A percentile compares a stretch with the other conserved stretches of the same genome.
Evolutionary conservation across 1,140 invertebrate genomes (phyloP).

Genomic region (Papilio aristodemus): DNA sequence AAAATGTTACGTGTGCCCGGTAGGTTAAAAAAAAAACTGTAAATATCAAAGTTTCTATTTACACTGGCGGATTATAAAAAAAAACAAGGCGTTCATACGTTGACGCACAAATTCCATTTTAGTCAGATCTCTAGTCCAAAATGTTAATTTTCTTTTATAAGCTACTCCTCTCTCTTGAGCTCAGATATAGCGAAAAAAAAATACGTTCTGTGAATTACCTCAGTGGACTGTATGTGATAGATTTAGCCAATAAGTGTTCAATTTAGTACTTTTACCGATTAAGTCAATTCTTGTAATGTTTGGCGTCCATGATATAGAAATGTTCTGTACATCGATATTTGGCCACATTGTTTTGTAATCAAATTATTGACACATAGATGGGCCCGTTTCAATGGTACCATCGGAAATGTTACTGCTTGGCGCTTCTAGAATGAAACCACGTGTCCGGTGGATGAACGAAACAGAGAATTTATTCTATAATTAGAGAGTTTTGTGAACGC

Average conservation of each 20-base stretch:
- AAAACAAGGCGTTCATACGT: constrained; percentile 35
- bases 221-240: constrained; percentile 77
- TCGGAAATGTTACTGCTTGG: too few relatives aligned
- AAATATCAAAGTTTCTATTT: constrained; percentile 42
- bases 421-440: too few relatives aligned
- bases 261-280: constrained; percentile 68
- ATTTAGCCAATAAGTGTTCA: constrained; percentile 79
- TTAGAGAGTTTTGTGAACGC: too few relatives aligned
- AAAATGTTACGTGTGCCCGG: constrained; percentile 21
- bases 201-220: constrained; percentile 74
- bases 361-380: constrained; percentile 11
- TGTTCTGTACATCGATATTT: constrained; percentile 44
- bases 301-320: constrained; percentile 61
- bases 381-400: constrained; percentile 10
- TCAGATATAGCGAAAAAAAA: constrained; percentile 52
- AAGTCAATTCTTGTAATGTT: constrained; percentile 75
- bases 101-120: constrained; percentile 61
- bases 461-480: too few relatives aligned
- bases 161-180: constrained; percentile 55
- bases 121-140: constrained; percentile 77
- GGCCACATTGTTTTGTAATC: constrained; percentile 35
- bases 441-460: too few relatives aligned
- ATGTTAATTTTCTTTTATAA: constrained; percentile 60
- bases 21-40: constrained; percentile 37
- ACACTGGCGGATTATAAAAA: constrained; percentile 25